Evolutionary conservation across 2,888 invertebrate genomes (phyloP).

Genomic region (Acronicta leporina): DNA sequence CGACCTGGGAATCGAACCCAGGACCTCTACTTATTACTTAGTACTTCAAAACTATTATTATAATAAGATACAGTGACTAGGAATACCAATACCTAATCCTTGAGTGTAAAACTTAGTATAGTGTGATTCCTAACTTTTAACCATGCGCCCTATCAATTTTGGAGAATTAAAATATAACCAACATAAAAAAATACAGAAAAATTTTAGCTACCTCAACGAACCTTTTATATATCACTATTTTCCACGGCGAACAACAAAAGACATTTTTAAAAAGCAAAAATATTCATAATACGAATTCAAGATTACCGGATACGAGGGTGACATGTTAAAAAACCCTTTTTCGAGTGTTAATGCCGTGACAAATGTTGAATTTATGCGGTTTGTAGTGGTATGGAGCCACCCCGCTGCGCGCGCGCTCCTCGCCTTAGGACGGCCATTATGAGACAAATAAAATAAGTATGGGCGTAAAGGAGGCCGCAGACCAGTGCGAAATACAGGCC

Average conservation of each 20-base stretch:
- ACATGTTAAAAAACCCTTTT: constrained; percentile 87
- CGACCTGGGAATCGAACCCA: no score
- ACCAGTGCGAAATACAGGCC: constrained; percentile 46
- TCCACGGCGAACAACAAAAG: constrained; percentile 77
- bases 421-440: constrained; percentile 65
- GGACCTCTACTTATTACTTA: no score
- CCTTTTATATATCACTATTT: constrained; percentile 43
- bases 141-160: background rate
- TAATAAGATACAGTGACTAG: no score
- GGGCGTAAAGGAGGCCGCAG: constrained; percentile 49
- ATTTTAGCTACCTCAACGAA: constrained; percentile 39
- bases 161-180: background rate
- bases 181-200: constrained; percentile 14
- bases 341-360: constrained; percentile 88
- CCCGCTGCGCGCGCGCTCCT: constrained; percentile 77
- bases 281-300: constrained; percentile 71
- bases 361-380: constrained; percentile 87
- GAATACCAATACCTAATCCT: no score
- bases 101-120: no score
- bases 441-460: constrained; percentile 60
- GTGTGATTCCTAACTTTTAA: background rate
- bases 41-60: no score
- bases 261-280: constrained; percentile 71
- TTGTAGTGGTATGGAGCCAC: constrained; percentile 73
- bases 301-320: constrained; percentile 86